Conservation (phyloP, 1,140 invertebrate species). For the Drosophila tropicalis region DNA sequence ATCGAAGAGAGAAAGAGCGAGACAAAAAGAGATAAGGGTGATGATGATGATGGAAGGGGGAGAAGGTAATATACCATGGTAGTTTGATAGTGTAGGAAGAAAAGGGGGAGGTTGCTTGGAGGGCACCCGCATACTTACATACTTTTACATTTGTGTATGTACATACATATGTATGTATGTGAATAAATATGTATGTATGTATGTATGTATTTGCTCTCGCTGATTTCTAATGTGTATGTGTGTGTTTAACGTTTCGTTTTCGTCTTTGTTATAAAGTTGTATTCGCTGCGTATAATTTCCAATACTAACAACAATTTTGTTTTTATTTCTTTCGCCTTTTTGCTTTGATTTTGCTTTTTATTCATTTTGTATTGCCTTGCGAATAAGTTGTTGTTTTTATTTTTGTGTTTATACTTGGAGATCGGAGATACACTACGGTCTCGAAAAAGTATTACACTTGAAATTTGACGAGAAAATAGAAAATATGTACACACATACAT, state of each 20-base stretch:
- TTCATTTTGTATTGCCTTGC: conserved; percentile 15
- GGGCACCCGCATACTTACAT: conserved; percentile 41
- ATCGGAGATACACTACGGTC: not conserved
- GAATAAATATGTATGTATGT: not conserved
- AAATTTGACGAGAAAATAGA: not conserved
- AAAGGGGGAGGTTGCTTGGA: conserved; percentile 5
- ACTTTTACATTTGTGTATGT: conserved; percentile 13
- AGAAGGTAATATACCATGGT: not conserved
- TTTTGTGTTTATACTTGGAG: not conserved
- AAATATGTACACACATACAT: too few species aligned
- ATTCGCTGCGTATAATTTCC: conserved; percentile 43
- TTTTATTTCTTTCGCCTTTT: conserved; percentile 25
- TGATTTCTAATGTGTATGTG: conserved; percentile 9
- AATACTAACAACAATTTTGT: conserved; percentile 26
- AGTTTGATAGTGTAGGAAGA: not conserved
- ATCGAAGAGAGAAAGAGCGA: not conserved
- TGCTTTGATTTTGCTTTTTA: conserved; percentile 12
- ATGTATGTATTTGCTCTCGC: conserved; percentile 2
- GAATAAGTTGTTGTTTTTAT: conserved; percentile 17
- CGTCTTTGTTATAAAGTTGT: conserved; percentile 44
- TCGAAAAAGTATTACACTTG: not conserved
- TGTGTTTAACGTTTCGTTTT: conserved; percentile 22
- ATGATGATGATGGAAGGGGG: not conserved
- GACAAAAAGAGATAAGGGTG: conserved; percentile 23
- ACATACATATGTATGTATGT: too few species aligned